Conservation (phyloP, 2,113 vertebrate species). For the Aptenodytes patagonicus region DNA sequence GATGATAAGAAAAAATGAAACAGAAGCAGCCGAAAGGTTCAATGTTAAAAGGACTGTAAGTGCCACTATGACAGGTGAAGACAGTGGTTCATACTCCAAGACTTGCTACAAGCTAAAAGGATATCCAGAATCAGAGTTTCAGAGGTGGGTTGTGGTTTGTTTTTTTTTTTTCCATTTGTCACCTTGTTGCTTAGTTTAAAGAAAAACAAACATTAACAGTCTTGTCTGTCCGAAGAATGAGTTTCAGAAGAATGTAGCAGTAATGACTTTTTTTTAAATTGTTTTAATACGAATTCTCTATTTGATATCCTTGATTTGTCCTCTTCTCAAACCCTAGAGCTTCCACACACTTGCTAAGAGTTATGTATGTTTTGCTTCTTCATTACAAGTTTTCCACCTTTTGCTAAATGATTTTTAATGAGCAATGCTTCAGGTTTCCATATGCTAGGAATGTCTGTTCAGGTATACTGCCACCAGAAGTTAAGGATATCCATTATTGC, state of each 20-base stretch:
- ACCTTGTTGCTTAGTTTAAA: constrained; percentile 36
- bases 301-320: constrained; percentile 37
- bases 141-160: constrained; percentile 13
- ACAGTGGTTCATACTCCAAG: constrained; percentile 50
- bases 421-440: constrained; percentile 32
- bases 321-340: constrained; percentile 54
- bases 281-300: neutral
- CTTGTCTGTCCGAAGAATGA: constrained; percentile 50
- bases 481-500: neutral
- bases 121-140: constrained; percentile 42
- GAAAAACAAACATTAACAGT: neutral
- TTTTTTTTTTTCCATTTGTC: constrained; percentile 7
- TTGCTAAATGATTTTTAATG: constrained; percentile 33
- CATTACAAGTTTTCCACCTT: constrained; percentile 37
- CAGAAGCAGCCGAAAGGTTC: constrained; percentile 67
- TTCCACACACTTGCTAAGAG: constrained; percentile 44
- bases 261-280: neutral
- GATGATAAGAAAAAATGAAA: constrained; percentile 61
- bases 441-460: neutral
- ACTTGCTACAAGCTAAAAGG: constrained; percentile 44
- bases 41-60: constrained; percentile 71
- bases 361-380: constrained; percentile 15
- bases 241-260: constrained; percentile 37
- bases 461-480: constrained; percentile 17
- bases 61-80: constrained; percentile 49